These are phyloP conservation scores for Sanderia malayensis DNA, from an alignment of 30 jellyfish, hydroid and myxozoan genomes.

Conservation along the genomic window DNA sequence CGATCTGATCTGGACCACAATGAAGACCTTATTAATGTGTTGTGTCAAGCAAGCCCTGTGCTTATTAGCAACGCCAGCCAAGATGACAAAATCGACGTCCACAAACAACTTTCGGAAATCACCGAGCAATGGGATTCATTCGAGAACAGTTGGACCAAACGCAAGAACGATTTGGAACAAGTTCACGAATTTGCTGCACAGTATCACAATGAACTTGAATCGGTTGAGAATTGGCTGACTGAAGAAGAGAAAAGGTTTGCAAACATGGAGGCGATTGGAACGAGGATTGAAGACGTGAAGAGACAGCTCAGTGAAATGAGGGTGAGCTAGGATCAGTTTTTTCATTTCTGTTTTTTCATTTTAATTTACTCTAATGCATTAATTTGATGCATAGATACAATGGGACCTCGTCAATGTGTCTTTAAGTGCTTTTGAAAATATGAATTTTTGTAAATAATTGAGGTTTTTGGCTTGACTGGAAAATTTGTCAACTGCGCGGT, in stretches of 20 bases:
- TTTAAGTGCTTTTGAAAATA: too few species aligned
- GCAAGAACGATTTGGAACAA: slow-evolving; percentile 74
- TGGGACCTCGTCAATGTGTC: too few species aligned
- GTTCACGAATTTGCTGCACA: slow-evolving; percentile 67
- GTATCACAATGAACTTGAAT: slow-evolving; percentile 55
- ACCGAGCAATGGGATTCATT: slow-evolving; percentile 98
- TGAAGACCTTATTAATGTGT: slow-evolving; percentile 79
- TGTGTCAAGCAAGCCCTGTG: slow-evolving; percentile 87
- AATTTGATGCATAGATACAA: too few species aligned
- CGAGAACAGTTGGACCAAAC: slow-evolving; percentile 84
- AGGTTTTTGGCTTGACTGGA: too few species aligned
- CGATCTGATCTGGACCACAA: slow-evolving; percentile 79
- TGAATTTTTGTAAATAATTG: too few species aligned
- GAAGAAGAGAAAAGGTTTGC: slow-evolving; percentile 64
- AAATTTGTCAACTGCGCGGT: too few species aligned
- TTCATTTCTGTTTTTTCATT: background rate
- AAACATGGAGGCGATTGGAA: slow-evolving; percentile 54
- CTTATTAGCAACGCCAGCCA: slow-evolving; percentile 92
- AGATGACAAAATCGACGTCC: slow-evolving; percentile 86
- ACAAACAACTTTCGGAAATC: slow-evolving; percentile 78
- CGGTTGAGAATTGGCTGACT: slow-evolving; percentile 77
- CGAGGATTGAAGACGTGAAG: slow-evolving; percentile 60
- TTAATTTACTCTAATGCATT: too few species aligned
- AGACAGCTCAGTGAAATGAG: slow-evolving; percentile 71
- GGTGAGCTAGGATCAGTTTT: slow-evolving; percentile 27